phyloP scores from a whole-genome alignment of 2,888 invertebrate species.

The Helicoverpa assulta region DNA sequence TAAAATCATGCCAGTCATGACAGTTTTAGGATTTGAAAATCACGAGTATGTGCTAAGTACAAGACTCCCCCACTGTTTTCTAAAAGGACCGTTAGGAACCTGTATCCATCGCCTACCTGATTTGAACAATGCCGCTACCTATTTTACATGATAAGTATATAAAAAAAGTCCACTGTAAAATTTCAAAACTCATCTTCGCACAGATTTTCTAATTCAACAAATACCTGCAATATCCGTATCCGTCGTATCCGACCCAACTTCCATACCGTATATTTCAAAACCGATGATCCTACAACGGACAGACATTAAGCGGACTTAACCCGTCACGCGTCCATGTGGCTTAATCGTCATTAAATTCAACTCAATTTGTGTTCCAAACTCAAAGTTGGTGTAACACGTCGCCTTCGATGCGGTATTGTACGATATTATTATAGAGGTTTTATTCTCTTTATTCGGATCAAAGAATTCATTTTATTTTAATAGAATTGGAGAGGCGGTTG shows the following conservation, averaged over 20 bases:
- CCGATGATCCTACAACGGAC: constrained; percentile 71
- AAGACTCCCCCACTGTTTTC: too few species aligned
- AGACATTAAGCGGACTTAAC: constrained; percentile 77
- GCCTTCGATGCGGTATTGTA: constrained; percentile 64
- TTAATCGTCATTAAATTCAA: constrained; percentile 80
- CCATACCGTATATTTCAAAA: constrained; percentile 53
- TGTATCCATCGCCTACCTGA: too few species aligned
- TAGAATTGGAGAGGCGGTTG: constrained; percentile 35
- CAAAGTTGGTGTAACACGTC: constrained; percentile 70
- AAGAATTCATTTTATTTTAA: constrained; percentile 39
- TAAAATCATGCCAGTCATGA: too few species aligned
- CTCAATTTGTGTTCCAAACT: constrained; percentile 74
- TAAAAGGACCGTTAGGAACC: too few species aligned
- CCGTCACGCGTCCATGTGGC: constrained; percentile 69
- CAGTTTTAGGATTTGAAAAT: too few species aligned
- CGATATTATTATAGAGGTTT: constrained; percentile 44
- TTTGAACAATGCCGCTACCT: too few species aligned
- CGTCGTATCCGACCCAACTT: constrained; percentile 17
- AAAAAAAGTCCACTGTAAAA: too few species aligned
- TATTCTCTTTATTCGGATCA: constrained; percentile 46
- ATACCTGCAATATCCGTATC: background rate
- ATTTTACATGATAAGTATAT: too few species aligned
- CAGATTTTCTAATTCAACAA: background rate
- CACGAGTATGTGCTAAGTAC: too few species aligned
- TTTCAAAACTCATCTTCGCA: too few species aligned